These are phyloP conservation scores for Drosophila sulfurigaster DNA, from an alignment of 1,140 invertebrate genomes.

Conservation along the genomic window DNA sequence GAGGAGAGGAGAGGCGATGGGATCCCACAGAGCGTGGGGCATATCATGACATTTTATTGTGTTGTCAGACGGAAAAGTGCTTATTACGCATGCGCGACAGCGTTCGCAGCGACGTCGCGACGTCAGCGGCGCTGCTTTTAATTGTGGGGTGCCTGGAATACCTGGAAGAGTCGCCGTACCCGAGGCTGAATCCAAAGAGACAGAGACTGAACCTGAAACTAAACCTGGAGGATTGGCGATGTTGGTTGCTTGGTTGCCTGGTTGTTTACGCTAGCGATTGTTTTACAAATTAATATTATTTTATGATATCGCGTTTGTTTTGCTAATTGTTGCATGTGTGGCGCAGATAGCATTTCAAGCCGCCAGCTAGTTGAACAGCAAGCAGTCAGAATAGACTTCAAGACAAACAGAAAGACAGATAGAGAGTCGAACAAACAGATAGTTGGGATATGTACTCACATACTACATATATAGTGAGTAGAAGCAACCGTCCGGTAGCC, in stretches of 20 bases:
- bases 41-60: constrained; percentile 85
- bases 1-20: neutral
- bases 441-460: constrained; percentile 17
- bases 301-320: constrained; percentile 84
- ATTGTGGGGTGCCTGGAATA: constrained; percentile 73
- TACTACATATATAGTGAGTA: constrained; percentile 11
- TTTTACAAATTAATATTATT: constrained; percentile 85
- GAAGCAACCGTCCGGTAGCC: constrained; percentile 66
- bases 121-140: constrained; percentile 62
- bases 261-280: constrained; percentile 77
- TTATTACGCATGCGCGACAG: constrained; percentile 84
- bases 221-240: constrained; percentile 54
- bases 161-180: neutral
- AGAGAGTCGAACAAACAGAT: constrained; percentile 6
- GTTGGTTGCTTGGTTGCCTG: constrained; percentile 21
- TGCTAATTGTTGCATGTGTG: constrained; percentile 84
- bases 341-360: constrained; percentile 78
- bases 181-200: neutral
- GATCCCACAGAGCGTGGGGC: constrained; percentile 80
- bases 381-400: neutral
- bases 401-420: constrained; percentile 1
- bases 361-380: constrained; percentile 27
- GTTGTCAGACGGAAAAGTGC: constrained; percentile 85
- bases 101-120: constrained; percentile 48
- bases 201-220: neutral